phyloP scores from a whole-genome alignment of 2,888 invertebrate species.

The Platerodrilus igneus region DNA sequence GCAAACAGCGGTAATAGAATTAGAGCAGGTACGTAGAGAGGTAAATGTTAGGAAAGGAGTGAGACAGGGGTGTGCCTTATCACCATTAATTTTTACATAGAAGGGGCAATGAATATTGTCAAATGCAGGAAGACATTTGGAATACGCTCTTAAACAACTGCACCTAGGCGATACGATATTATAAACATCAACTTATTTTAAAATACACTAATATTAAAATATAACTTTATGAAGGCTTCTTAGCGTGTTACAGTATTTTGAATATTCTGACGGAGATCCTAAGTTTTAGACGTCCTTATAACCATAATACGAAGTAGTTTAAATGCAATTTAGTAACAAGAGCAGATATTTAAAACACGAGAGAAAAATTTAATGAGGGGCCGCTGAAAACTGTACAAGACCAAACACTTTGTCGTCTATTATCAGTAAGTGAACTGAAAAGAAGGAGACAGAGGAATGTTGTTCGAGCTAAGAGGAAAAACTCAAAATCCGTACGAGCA shows the following conservation, averaged over 20 bases:
- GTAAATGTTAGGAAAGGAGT: too few relatives aligned
- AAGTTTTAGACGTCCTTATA: constrained; percentile 5
- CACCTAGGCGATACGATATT: too few relatives aligned
- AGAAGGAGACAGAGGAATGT: constrained; percentile 1
- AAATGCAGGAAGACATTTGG: too few relatives aligned
- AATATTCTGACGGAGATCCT: constrained; percentile 11
- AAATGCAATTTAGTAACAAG: constrained; percentile 13
- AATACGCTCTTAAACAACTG: too few relatives aligned
- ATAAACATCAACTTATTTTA: too few relatives aligned
- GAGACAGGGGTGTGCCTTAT: too few relatives aligned
- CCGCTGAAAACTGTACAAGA: constrained; percentile 10
- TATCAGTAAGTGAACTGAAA: constrained; percentile 12
- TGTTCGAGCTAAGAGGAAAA: not conserved
- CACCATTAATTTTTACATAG: too few relatives aligned
- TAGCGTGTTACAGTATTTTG: constrained; percentile 6
- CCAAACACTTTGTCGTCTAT: constrained; percentile 11
- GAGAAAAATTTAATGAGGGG: constrained; percentile 6
- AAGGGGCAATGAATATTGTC: too few relatives aligned
- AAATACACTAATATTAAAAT: too few relatives aligned
- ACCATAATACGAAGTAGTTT: constrained; percentile 13
- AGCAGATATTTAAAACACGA: constrained; percentile 2
- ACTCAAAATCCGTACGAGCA: constrained; percentile 7
- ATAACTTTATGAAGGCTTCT: too few relatives aligned
- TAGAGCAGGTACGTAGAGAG: too few relatives aligned
- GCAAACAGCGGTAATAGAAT: too few relatives aligned